A percentile compares a stretch with the other conserved stretches of the same genome.
Conservation (phyloP, 2,113 vertebrate species). For the Pedionomus torquatus region DNA sequence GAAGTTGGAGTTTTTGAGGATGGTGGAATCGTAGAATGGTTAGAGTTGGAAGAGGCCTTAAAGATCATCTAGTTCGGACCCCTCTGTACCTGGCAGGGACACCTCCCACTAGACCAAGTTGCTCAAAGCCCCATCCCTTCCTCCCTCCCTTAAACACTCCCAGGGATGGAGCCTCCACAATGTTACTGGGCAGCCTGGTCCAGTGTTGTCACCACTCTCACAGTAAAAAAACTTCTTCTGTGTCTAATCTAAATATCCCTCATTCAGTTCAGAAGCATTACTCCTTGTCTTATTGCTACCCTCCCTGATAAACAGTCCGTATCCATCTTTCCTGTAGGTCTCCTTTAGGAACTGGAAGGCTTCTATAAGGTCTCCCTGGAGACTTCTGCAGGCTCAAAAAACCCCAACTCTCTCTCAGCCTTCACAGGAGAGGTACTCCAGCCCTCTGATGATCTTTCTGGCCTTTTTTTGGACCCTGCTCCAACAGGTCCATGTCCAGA, state of each 20-base stretch:
- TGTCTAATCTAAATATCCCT: neutral
- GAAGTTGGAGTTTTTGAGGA: neutral
- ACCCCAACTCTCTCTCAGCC: neutral
- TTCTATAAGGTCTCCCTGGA: neutral
- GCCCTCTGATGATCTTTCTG: neutral
- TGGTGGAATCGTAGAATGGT: neutral
- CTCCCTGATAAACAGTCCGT: neutral
- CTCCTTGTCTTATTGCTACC: neutral
- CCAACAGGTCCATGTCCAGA: neutral
- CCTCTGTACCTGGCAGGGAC: neutral
- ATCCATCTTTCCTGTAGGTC: neutral
- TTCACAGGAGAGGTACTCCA: neutral
- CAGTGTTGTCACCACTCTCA: neutral
- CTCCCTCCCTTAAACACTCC: neutral
- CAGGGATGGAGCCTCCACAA: neutral
- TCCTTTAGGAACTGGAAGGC: neutral
- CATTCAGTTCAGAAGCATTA: neutral
- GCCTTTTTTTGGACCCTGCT: neutral
- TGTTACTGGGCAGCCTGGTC: neutral
- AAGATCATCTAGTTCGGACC: neutral
- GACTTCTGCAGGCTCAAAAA: neutral
- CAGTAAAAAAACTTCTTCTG: neutral
- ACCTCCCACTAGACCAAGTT: neutral
- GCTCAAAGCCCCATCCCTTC: neutral
- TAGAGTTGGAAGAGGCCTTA: neutral